Percentiles rank a stretch among this genome's conserved stretches.
These are phyloP conservation scores for Nomada fabriciana DNA, from an alignment of 2,888 invertebrate species.

Conservation along the genomic window DNA sequence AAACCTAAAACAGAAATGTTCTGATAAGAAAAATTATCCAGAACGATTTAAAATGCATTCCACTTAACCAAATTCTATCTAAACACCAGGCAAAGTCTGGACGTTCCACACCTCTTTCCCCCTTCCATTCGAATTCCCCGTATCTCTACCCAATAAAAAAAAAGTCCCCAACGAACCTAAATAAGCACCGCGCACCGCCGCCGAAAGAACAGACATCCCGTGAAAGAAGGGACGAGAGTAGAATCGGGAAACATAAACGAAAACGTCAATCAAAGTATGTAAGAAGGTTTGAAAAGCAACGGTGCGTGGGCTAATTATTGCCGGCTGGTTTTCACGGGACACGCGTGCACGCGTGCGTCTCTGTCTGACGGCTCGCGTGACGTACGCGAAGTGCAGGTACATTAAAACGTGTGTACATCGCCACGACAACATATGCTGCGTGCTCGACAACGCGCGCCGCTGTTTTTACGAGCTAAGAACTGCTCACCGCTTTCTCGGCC, in stretches of 20 bases:
- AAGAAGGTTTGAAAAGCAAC: conserved; percentile 20
- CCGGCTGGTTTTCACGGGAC: conserved; percentile 51
- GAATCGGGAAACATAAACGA: conserved; percentile 4
- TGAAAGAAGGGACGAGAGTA: background rate
- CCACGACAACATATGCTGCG: conserved; percentile 50
- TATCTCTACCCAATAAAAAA: no score
- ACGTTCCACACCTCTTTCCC: no score
- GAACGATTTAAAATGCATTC: no score
- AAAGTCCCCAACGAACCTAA: no score
- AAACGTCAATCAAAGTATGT: conserved; percentile 28
- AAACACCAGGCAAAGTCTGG: no score
- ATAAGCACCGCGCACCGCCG: no score
- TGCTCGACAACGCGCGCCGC: conserved; percentile 51
- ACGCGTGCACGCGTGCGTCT: conserved; percentile 38
- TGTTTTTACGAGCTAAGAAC: conserved; percentile 56
- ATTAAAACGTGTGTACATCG: conserved; percentile 57
- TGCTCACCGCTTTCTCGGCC: conserved; percentile 46
- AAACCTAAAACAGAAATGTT: no score
- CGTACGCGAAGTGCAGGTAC: conserved; percentile 47
- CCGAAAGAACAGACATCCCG: no score
- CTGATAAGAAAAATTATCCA: no score
- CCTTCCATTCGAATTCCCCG: no score
- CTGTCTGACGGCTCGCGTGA: conserved; percentile 50
- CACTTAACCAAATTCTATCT: no score
- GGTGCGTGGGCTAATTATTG: conserved; percentile 46